A percentile compares a stretch with the other conserved stretches of the same genome.
Conservation (phyloP, 1,140 invertebrate species). For the Phymorhynchus buccinoides region DNA sequence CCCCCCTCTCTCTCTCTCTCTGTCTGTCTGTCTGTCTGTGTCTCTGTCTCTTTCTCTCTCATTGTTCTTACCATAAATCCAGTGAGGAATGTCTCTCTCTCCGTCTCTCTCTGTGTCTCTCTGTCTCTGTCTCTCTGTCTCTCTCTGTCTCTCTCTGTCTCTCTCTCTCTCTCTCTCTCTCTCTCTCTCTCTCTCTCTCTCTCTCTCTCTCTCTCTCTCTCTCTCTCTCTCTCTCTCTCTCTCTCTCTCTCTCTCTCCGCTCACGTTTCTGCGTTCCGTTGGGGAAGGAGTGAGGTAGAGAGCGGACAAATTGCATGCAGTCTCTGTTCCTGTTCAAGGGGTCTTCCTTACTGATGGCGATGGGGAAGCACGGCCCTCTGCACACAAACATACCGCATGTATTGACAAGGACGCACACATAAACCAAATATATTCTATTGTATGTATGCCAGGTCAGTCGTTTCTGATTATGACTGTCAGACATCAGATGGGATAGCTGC, state of each 20-base stretch:
- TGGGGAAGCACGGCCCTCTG: constrained; percentile 93
- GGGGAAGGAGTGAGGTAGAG: constrained; percentile 64
- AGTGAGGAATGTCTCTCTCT: not conserved
- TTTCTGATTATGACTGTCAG: too few species aligned
- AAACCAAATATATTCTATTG: too few species aligned
- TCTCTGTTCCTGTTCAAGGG: constrained; percentile 89
- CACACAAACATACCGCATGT: too few species aligned
- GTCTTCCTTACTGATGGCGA: constrained; percentile 89
- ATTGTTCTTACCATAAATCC: not conserved
- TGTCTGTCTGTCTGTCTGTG: not conserved
- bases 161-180: constrained; percentile 14
- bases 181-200: not conserved
- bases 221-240: constrained; percentile 51
- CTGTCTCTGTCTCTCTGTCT: constrained; percentile 22
- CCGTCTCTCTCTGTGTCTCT: not conserved
- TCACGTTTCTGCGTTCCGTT: not conserved
- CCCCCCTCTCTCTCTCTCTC: not conserved
- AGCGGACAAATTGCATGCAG: constrained; percentile 79
- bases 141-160: constrained; percentile 30
- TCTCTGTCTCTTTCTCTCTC: not conserved
- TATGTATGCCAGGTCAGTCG: too few species aligned
- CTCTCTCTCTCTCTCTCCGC: constrained; percentile 6
- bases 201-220: constrained; percentile 25
- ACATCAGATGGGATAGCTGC: too few species aligned
- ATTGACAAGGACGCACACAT: too few species aligned